Base-by-base conservation (phyloP, 92 coral and sea anemone genomes). In the Blastomussa wellsi region DNA sequence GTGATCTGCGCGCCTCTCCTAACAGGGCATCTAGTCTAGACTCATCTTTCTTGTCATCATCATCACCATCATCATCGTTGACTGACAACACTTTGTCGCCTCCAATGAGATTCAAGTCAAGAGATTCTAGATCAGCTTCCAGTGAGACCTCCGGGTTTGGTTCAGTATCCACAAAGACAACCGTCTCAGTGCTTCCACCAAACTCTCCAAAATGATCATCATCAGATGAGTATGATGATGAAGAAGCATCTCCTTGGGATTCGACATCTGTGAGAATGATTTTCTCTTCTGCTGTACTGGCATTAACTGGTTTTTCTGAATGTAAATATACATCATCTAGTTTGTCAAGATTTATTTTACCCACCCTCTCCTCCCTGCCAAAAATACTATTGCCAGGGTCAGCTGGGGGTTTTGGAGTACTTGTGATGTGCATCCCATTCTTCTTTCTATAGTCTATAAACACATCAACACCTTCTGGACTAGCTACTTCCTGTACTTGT, bases 161-260 rank as follows among this genome's bases (percentile, higher is more conserved):
- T 51, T 85, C 88, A 2, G 85, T 88, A 73, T 82, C 95, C 14
- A 92, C 92, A 73, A 92, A 92, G 5, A 92, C 95, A 22, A 92
- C 95, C 0, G 95, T 92, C 35, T 92, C 95, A 20, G 88, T 84
- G 60, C 95, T 92, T 14, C 95, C 95, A 28, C 91, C 88, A 67
- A 88, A 81, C 26, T 83, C 88, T 62, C 88, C 91, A 73, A 92
- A 92, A 39, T 71, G 85, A 38, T 92, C 95, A 17, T 92, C 95
- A 66, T 92, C 95, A 22, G 95, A 92, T 24, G 95, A 92, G 64
- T 92, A 89, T 5, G 92, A 86, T 7, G 95, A 92, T 0, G 95
- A 92, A 9, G 87, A 83, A 1, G 87, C 87, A 74, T 83, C 87
- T 14, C 87, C 87, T 83, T 83, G 87, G 26, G 87, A 83, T 73